Base-by-base conservation (phyloP, 2,113 vertebrate species). In the Equus quagga region DNA sequence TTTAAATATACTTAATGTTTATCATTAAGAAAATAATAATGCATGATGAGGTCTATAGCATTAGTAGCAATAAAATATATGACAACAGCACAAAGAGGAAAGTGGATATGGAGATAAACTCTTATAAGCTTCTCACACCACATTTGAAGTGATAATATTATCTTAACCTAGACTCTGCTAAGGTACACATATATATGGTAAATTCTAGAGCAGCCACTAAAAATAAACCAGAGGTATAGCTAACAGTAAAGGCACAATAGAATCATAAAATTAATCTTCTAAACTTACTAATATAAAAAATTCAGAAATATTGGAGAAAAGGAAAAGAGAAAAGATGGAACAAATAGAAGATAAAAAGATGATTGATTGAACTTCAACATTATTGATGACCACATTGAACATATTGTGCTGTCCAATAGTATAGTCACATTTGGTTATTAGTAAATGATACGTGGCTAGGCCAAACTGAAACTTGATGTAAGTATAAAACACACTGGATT, bases 1-100 rank as follows among this genome's bases (percentile, higher is more conserved):
- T 18, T 90, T 60, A 80, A 67, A 58, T 86, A 69, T 60, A 60
- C 41, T 93, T 60, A 31, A 88, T 56, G 72, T 51, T 94, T 92
- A 82, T 49, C 88, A 88, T 46, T 80, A 80, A 94, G 62, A 96
- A 96, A 72, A 56, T 36, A 80, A 12, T 36, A 58, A 76, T 44
- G 28, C 2, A 19, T 56, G 33, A 28, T 56, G 36, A 58, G 2
- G 1, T 65, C 72, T 90, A 36, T 79, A 90, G 72, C 44, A 24
- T 51, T 36, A 46, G 6, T 64, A 64, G 44, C 69, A 46, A 67
- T 89, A 46, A 89, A 93, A 60, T 51, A 23, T 78, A 64, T 78
- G n/a, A 62, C 51, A 81, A 82, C 6, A 72, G 23, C 28, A 65
- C n/a, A 36, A 64, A 56, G 36, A 56, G 36, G 17, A 96, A 96